Conservation (phyloP, 1,140 invertebrate species). For the Agrilus planipennis region DNA sequence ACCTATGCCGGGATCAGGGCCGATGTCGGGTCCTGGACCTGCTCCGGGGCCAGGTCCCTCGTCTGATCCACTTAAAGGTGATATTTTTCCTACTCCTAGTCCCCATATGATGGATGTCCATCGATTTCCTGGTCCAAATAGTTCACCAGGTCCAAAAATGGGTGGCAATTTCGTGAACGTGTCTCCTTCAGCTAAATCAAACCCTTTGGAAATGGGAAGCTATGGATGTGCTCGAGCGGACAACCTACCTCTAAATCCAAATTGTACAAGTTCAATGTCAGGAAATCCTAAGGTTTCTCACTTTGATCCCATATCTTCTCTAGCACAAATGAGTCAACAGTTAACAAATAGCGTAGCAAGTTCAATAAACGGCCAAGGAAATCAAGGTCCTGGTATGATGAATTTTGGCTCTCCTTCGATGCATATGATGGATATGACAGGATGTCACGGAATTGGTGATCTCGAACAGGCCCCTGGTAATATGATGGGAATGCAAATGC, state of each 20-base stretch:
- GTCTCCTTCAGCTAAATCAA: slow-evolving; percentile 29
- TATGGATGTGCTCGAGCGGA: slow-evolving; percentile 48
- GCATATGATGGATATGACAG: slow-evolving; percentile 40
- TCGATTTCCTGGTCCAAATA: slow-evolving; percentile 28
- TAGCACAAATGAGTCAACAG: slow-evolving; percentile 89
- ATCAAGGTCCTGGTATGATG: slow-evolving; percentile 45
- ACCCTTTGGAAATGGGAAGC: slow-evolving; percentile 27
- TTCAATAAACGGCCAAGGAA: slow-evolving; percentile 36
- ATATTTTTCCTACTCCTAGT: slow-evolving; percentile 30
- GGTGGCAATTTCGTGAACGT: slow-evolving; percentile 29
- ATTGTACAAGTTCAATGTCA: slow-evolving; percentile 50
- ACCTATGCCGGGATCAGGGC: slow-evolving; percentile 13
- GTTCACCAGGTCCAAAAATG: slow-evolving; percentile 30
- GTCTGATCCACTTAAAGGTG: slow-evolving; percentile 28
- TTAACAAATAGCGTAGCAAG: slow-evolving; percentile 61
- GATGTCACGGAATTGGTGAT: slow-evolving; percentile 31
- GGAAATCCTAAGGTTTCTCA: slow-evolving; percentile 46
- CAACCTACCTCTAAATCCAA: slow-evolving; percentile 74
- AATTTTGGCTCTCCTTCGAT: slow-evolving; percentile 44
- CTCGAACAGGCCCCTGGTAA: slow-evolving; percentile 29
- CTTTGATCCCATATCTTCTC: slow-evolving; percentile 86
- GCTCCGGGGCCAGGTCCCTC: slow-evolving; percentile 28
- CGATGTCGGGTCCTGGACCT: slow-evolving; percentile 27
- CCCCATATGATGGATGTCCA: slow-evolving; percentile 34
- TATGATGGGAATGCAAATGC: slow-evolving; percentile 31